Conservation (phyloP, 1,140 invertebrate species). For the Cydia strobilella region DNA sequence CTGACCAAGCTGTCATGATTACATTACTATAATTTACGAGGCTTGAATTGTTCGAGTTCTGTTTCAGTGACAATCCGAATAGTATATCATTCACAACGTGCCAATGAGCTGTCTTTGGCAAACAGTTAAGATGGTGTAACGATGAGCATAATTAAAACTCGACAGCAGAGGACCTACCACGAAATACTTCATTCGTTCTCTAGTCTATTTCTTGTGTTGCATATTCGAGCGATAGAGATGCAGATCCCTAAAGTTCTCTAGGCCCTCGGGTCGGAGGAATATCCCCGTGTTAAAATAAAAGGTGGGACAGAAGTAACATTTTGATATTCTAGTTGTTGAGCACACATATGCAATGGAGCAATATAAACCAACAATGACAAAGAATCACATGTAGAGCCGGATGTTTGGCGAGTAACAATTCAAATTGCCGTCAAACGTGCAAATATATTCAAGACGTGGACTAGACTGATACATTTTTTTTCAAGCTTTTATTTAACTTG, state of each 20-base stretch:
- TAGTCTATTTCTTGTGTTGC: too few relatives aligned
- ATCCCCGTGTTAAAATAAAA: not conserved
- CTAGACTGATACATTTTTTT: too few relatives aligned
- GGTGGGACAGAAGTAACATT: not conserved
- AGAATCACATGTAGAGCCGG: too few relatives aligned
- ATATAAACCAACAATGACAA: not conserved
- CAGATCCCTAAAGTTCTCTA: too few relatives aligned
- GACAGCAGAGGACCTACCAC: not conserved
- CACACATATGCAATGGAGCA: not conserved
- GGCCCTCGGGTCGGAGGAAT: too few relatives aligned
- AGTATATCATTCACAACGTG: slow-evolving; percentile 28
- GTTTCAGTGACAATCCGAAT: slow-evolving; percentile 23
- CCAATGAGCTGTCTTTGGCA: slow-evolving; percentile 27
- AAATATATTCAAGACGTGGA: too few relatives aligned
- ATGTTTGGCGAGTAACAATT: too few relatives aligned
- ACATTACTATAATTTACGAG: slow-evolving; percentile 13
- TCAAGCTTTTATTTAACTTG: too few relatives aligned
- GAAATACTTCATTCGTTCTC: too few relatives aligned
- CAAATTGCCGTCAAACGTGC: too few relatives aligned
- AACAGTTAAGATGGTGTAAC: slow-evolving; percentile 32
- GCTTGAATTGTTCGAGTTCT: slow-evolving; percentile 12
- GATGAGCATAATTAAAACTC: slow-evolving; percentile 29
- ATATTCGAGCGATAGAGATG: too few relatives aligned
- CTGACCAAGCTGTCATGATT: slow-evolving; percentile 20
- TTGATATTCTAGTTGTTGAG: not conserved